Base-by-base conservation (phyloP, 2,797 vertebrate genomes). In the Falco naumanni region DNA sequence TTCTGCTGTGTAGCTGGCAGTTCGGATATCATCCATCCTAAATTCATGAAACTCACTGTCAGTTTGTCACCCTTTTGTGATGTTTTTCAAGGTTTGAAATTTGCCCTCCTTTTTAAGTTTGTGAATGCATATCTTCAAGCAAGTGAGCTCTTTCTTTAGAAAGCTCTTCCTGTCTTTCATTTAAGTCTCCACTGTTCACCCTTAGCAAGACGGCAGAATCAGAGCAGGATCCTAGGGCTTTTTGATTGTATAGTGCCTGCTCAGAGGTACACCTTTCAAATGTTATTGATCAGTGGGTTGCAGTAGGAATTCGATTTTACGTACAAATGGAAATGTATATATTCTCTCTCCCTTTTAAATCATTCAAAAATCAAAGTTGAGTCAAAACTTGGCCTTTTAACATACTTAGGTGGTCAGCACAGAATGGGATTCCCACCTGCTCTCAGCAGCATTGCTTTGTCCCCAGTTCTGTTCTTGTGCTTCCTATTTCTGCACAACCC, bases 401-500 rank as follows among this genome's bases (percentile, higher is more conserved):
- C 13, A 0, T 51, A 15, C 3, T 51, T 63, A 8, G 17, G 22
- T 66, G 29, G 48, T 63, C 0, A 0, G 18, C 34, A 41, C 26
- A 41, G 53, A 64, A 39, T 22, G 54, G n/a, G 22, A 41, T 75
- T 82, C 43, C 60, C 24, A 29, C n/a, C 5, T 26, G 39, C 1
- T 82, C 43, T 68, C 24, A 29, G 34, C 5, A 29, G 37, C 1
- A 11, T 37, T 8, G 9, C 74, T 82, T 80, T 81, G 34, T 92
- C 45, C 93, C 60, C 29, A 15, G 33, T 47, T 91, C 60, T 92
- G 95, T 74, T 19, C 28, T 19, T 64, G 6, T 90, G 53, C 15
- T 85, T 14, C 25, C n/a, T 60, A 7, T 80, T 89, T 89, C 76
- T 82, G 14, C 12, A 34, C 29, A 68, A 31, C 34, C 72, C n/a